Conservation (phyloP, 2,888 invertebrate species). For the Chrysolina oricalcia region DNA sequence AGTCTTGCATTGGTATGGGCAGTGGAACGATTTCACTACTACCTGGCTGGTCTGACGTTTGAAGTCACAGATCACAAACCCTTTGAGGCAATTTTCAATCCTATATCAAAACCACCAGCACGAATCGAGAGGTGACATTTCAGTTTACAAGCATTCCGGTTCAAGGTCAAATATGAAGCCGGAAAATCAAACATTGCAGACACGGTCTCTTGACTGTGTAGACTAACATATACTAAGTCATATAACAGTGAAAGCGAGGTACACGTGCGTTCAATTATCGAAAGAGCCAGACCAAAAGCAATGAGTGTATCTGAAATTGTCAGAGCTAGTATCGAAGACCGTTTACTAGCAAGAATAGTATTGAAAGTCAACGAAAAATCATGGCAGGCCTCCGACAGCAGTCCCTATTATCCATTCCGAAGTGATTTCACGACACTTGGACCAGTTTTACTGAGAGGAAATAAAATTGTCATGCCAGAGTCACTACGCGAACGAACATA, state of each 20-base stretch:
- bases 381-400: constrained; percentile 48
- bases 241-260: constrained; percentile 42
- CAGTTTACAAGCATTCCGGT: constrained; percentile 51
- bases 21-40: constrained; percentile 68
- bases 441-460: constrained; percentile 50
- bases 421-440: constrained; percentile 44
- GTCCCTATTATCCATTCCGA: constrained; percentile 38
- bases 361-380: constrained; percentile 28
- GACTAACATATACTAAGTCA: constrained; percentile 21
- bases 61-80: constrained; percentile 65
- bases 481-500: constrained; percentile 36
- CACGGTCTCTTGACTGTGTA: constrained; percentile 51
- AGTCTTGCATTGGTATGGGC: no score
- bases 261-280: constrained; percentile 46
- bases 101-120: constrained; percentile 54
- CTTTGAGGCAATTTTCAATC: constrained; percentile 63
- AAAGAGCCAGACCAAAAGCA: constrained; percentile 45
- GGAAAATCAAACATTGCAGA: constrained; percentile 57
- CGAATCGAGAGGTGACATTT: constrained; percentile 54
- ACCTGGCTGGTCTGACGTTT: constrained; percentile 68
- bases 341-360: neutral
- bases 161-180: constrained; percentile 37
- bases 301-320: constrained; percentile 32
- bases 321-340: constrained; percentile 21
- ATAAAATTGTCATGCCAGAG: constrained; percentile 52